A percentile compares a stretch with the other conserved stretches of the same genome.
phyloP scores from a whole-genome alignment of 2,888 invertebrate genomes.

The Carterocephalus palaemon region DNA sequence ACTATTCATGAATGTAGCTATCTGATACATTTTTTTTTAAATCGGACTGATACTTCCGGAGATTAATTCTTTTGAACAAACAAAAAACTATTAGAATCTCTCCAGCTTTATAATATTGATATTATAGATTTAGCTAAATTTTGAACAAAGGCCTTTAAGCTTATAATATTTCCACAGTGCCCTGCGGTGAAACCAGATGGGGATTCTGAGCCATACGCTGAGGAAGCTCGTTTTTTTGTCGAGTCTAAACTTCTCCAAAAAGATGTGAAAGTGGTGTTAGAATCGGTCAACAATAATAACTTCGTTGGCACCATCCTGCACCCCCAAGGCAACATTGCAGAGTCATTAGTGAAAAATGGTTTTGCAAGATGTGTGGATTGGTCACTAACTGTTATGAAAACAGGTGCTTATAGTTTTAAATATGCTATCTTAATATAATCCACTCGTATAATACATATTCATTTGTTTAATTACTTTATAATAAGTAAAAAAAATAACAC shows the following conservation, averaged over 20 bases:
- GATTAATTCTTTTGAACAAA: not conserved
- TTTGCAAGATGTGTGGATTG: slow-evolving; percentile 89
- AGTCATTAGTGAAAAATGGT: slow-evolving; percentile 91
- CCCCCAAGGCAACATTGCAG: slow-evolving; percentile 96
- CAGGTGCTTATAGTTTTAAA: slow-evolving; percentile 44
- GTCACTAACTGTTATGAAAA: slow-evolving; percentile 71
- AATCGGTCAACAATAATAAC: slow-evolving; percentile 95
- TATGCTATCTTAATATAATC: not conserved
- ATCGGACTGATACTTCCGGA: no score
- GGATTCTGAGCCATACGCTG: slow-evolving; percentile 84
- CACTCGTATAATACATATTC: no score
- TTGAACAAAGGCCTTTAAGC: slow-evolving; percentile 9
- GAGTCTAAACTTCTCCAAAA: slow-evolving; percentile 94
- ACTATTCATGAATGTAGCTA: not conserved
- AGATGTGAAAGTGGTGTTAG: slow-evolving; percentile 92
- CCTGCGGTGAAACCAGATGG: slow-evolving; percentile 88
- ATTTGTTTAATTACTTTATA: not conserved
- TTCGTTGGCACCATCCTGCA: slow-evolving; percentile 96
- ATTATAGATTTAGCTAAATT: slow-evolving; percentile 1
- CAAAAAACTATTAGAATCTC: not conserved
- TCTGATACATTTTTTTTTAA: not conserved
- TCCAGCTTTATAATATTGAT: no score
- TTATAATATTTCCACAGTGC: slow-evolving; percentile 69
- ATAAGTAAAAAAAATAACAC: not conserved
- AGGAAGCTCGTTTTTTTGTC: slow-evolving; percentile 96